Evolutionary conservation across 2,113 vertebrate species (phyloP).

Genomic region (Pseudopodoces humilis): DNA sequence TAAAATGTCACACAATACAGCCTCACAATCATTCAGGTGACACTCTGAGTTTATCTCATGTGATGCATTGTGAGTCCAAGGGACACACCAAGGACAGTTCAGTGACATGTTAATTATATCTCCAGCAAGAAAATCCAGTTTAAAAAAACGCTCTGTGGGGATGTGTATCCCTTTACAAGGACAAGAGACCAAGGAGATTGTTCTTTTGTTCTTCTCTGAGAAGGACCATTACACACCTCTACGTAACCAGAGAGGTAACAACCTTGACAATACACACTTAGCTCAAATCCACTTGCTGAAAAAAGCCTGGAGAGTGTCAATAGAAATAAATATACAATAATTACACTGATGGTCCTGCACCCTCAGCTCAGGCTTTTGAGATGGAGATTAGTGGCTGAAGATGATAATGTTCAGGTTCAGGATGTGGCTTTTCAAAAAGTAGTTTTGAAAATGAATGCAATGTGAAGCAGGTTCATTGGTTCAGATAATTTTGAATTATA

Average conservation of each 20-base stretch:
- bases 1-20: slow-evolving; percentile 49
- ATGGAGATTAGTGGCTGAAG: slow-evolving; percentile 12
- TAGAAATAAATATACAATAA: slow-evolving; percentile 3
- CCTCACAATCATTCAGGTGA: slow-evolving; percentile 39
- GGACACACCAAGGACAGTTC: slow-evolving; percentile 39
- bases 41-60: slow-evolving; percentile 20
- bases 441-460: slow-evolving; percentile 20
- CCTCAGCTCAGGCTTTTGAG: not conserved
- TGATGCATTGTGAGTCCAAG: not conserved
- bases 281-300: not conserved
- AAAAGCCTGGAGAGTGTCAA: not conserved
- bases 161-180: not conserved
- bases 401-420: not conserved
- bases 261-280: slow-evolving; percentile 11
- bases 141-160: not conserved
- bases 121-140: slow-evolving; percentile 16
- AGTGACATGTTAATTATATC: slow-evolving; percentile 38
- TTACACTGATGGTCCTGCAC: not conserved
- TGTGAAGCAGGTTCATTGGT: not conserved
- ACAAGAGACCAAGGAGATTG: not conserved
- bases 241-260: not conserved
- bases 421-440: not conserved
- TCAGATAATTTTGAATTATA: slow-evolving; percentile 35
- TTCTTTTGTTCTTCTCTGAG: slow-evolving; percentile 5
- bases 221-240: not conserved